These are phyloP conservation scores for Cladorhizidae sp. DNA, from an alignment of 37 sponge, comb jelly and placozoan genomes.

Conservation along the genomic window DNA sequence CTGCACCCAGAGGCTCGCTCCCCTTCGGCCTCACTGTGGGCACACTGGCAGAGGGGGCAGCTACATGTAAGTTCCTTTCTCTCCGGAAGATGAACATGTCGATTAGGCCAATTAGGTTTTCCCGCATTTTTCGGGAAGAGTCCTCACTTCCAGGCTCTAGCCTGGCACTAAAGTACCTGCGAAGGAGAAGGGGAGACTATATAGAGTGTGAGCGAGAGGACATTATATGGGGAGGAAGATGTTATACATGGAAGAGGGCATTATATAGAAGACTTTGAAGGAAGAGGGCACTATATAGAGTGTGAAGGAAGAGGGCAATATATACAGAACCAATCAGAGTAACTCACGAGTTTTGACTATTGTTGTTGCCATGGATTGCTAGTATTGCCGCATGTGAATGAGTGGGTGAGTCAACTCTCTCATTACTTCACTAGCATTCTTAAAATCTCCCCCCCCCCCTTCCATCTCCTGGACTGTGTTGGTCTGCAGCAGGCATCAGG, in stretches of 20 bases:
- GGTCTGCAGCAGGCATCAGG: too few relatives aligned
- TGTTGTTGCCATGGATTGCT: too few relatives aligned
- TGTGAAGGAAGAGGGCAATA: neutral
- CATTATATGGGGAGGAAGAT: neutral
- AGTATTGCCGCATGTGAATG: too few relatives aligned
- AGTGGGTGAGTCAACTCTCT: too few relatives aligned
- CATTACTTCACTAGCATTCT: too few relatives aligned
- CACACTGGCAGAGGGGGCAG: too few relatives aligned
- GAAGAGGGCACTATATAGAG: neutral
- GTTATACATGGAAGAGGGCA: neutral
- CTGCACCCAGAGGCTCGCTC: neutral
- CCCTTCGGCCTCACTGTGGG: neutral
- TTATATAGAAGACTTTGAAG: neutral
- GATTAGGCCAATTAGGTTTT: constrained; percentile 31
- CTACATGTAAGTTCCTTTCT: neutral
- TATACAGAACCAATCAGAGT: neutral
- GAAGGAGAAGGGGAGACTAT: neutral
- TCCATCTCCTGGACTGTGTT: too few relatives aligned
- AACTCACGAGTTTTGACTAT: too few relatives aligned
- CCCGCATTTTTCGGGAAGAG: constrained; percentile 25
- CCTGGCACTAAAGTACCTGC: neutral
- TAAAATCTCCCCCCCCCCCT: too few relatives aligned
- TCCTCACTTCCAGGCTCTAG: neutral
- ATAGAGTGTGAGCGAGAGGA: neutral
- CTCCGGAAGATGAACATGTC: constrained; percentile 31